These are phyloP conservation scores for Apomyelois bistriatella DNA, from an alignment of 2,888 invertebrate species.

Conservation along the genomic window DNA sequence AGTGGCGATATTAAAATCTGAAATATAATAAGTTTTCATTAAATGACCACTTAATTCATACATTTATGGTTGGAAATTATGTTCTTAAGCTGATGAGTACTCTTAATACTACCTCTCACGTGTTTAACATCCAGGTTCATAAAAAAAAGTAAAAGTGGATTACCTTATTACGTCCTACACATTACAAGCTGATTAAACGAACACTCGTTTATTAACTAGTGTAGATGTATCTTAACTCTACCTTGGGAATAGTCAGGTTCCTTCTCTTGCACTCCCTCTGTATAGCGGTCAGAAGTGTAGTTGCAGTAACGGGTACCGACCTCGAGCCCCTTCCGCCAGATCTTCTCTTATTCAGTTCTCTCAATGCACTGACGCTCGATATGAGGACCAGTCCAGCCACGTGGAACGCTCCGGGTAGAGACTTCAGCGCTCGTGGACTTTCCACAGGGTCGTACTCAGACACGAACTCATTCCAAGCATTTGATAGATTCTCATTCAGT, in stretches of 20 bases:
- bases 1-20: slow-evolving; percentile 66
- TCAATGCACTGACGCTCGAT: slow-evolving; percentile 81
- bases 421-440: slow-evolving; percentile 82
- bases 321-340: slow-evolving; percentile 42
- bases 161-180: no score
- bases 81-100: no score
- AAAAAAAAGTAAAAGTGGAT: no score
- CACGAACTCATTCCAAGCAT: slow-evolving; percentile 90
- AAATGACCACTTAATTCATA: no score
- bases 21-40: slow-evolving; percentile 13
- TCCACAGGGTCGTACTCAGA: slow-evolving; percentile 89
- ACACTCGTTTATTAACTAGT: background rate
- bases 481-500: slow-evolving; percentile 83
- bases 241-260: slow-evolving; percentile 62
- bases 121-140: no score
- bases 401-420: slow-evolving; percentile 79
- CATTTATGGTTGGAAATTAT: no score
- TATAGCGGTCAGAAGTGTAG: slow-evolving; percentile 63
- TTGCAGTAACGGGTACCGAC: slow-evolving; percentile 63
- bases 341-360: slow-evolving; percentile 80
- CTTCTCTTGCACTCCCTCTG: slow-evolving; percentile 60
- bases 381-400: slow-evolving; percentile 83
- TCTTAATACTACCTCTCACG: no score
- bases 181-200: background rate
- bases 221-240: background rate